Conservation (phyloP, 2,797 vertebrate genomes). For the Jordanella pulchra region DNA sequence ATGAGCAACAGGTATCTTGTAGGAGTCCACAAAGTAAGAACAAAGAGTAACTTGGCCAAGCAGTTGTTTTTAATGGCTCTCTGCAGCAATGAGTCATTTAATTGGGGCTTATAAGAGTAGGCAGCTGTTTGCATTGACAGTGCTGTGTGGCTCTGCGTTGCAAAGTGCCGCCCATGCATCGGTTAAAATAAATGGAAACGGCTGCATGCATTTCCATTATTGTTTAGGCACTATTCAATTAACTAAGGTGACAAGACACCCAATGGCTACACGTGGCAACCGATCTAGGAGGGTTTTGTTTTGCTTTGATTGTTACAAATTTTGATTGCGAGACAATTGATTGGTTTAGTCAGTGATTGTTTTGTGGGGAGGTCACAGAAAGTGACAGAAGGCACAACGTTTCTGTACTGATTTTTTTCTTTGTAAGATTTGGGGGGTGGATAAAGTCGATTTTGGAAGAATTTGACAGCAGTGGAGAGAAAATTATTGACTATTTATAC, state of each 20-base stretch:
- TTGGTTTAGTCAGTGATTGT: slow-evolving; percentile 65
- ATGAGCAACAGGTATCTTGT: neutral
- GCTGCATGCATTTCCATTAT: slow-evolving; percentile 60
- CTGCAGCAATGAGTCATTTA: slow-evolving; percentile 36
- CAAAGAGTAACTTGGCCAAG: slow-evolving; percentile 32
- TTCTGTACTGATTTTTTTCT: slow-evolving; percentile 58
- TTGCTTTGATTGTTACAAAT: slow-evolving; percentile 74
- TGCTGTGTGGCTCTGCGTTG: slow-evolving; percentile 51
- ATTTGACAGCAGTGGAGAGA: slow-evolving; percentile 60
- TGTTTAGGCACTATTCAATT: slow-evolving; percentile 78
- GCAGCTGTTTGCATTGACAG: slow-evolving; percentile 65
- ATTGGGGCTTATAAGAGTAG: slow-evolving; percentile 28
- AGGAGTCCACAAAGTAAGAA: neutral
- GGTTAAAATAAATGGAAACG: slow-evolving; percentile 67
- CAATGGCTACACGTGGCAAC: slow-evolving; percentile 39
- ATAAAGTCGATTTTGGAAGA: slow-evolving; percentile 46
- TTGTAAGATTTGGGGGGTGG: slow-evolving; percentile 34
- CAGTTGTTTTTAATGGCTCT: slow-evolving; percentile 45
- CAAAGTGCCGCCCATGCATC: slow-evolving; percentile 49
- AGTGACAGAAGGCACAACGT: slow-evolving; percentile 80
- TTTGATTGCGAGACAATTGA: slow-evolving; percentile 64
- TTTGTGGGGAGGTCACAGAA: slow-evolving; percentile 51
- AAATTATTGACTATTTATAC: slow-evolving; percentile 44
- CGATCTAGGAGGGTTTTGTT: slow-evolving; percentile 41
- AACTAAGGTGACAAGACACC: slow-evolving; percentile 71